phyloP scores from a whole-genome alignment of 2,888 invertebrate species.

The Podabrus alpinus region DNA sequence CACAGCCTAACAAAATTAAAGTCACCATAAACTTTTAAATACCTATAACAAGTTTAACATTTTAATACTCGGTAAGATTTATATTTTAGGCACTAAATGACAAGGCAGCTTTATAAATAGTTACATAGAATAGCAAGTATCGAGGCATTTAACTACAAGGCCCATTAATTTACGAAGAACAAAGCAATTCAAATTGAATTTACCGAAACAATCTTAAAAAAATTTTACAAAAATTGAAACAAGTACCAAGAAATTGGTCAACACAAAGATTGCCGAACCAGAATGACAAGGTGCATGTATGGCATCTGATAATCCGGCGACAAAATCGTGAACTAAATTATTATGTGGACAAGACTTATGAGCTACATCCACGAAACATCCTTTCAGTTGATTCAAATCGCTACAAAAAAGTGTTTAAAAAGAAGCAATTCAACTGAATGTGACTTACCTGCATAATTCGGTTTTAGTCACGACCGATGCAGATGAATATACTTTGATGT shows the following conservation, averaged over 20 bases:
- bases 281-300: constrained; percentile 13
- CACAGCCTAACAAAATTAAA: background rate
- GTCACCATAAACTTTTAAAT: background rate
- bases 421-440: background rate
- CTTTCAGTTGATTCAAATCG: constrained; percentile 10
- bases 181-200: background rate
- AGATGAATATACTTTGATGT: constrained; percentile 1
- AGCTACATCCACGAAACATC: constrained; percentile 12
- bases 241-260: constrained; percentile 2
- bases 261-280: background rate
- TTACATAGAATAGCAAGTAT: background rate
- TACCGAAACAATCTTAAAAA: background rate
- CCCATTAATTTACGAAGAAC: background rate
- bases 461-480: constrained; percentile 13
- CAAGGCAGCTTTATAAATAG: background rate
- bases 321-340: constrained; percentile 5
- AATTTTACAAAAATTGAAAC: background rate
- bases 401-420: background rate
- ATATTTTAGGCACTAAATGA: background rate
- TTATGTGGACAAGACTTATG: constrained; percentile 8
- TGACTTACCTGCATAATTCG: constrained; percentile 18
- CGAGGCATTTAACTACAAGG: background rate
- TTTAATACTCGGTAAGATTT: background rate
- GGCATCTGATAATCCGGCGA: constrained; percentile 7
- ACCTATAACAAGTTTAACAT: background rate